A percentile compares a stretch with the other conserved stretches of the same genome.
Evolutionary conservation across 2,797 vertebrate species (phyloP).

Genomic region (Botia almorhae): DNA sequence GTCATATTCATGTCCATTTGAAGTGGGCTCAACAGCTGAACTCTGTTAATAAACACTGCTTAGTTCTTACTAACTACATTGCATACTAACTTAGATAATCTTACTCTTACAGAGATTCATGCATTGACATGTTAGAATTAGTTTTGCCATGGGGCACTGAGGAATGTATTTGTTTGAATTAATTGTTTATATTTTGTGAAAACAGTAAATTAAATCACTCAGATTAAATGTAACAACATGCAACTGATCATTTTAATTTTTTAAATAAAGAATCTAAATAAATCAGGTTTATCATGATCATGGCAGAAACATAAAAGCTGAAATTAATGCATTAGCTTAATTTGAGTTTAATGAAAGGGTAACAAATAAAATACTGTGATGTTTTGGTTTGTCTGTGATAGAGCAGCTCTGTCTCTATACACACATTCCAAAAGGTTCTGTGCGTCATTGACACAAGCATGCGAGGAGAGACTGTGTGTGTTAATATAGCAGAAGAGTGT

Average conservation of each 20-base stretch:
- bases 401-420: neutral
- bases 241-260: neutral
- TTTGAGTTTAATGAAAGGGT: neutral
- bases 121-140: neutral
- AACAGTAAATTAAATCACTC: too few species aligned
- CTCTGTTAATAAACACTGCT: conserved; percentile 12
- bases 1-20: neutral
- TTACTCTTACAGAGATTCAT: neutral
- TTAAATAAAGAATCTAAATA: too few species aligned
- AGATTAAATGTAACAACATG: too few species aligned
- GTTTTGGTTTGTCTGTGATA: neutral
- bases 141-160: neutral
- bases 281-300: too few species aligned
- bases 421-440: conserved; percentile 23
- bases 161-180: neutral
- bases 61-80: neutral
- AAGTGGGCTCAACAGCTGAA: conserved; percentile 26
- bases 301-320: neutral
- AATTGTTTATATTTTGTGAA: neutral
- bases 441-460: conserved; percentile 37
- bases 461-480: conserved; percentile 14
- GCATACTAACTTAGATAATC: neutral
- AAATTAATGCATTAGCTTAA: neutral
- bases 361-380: neutral
- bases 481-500: conserved; percentile 12